Base-by-base conservation (phyloP, 2,888 invertebrate genomes). In the Orthonevra nobilis region DNA sequence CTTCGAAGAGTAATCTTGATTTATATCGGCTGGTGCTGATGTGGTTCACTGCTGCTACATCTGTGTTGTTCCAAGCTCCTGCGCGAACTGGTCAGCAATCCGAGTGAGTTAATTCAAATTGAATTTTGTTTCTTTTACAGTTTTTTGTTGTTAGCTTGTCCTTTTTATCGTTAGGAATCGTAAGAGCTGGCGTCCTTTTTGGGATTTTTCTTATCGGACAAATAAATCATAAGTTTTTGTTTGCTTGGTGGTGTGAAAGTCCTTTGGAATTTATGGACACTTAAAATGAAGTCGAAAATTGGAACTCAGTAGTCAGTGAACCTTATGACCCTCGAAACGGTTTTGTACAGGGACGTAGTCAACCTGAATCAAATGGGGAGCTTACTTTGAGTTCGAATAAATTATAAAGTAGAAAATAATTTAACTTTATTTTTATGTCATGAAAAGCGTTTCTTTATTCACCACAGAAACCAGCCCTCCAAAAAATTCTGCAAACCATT, bases 1-100 rank as follows among this genome's bases (percentile, higher is more conserved):
- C 77, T 72, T 77, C 32, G 50, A 26, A 23, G 72, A 66, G 58
- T 66, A 72, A 72, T 77, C 72, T 72, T 77, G 77, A 77, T 77
- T 77, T 77, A 77, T 77, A 66, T 72, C 52, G 38, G 42, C 38
- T 40, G 12, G 52, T 72, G 58, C 64, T n/a, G 72, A 30, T 64
- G 50, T 70, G 56, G 50, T 10, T 32, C 48, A 20, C 20, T 50
- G 15, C 6, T 2, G 17, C 3, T 32, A 28, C 61, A 63, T 50
- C 61, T 60, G 69, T 42, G 23, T 15, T 9, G 19, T 42, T 50
- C 5, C 23, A 38, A 23, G 3, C 3, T 60, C 64, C 64, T 72
- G 38, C n/a, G n/a, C 30, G 52, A 64, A 60, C 40, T 66, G 77
- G 77, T 72, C 77, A 77, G 54, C 32, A 54, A 36, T n/a, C 28